A percentile compares a stretch with the other conserved stretches of the same genome.
Conservation (phyloP, 2,888 invertebrate species). For the Ptycholaimellus sp. region DNA sequence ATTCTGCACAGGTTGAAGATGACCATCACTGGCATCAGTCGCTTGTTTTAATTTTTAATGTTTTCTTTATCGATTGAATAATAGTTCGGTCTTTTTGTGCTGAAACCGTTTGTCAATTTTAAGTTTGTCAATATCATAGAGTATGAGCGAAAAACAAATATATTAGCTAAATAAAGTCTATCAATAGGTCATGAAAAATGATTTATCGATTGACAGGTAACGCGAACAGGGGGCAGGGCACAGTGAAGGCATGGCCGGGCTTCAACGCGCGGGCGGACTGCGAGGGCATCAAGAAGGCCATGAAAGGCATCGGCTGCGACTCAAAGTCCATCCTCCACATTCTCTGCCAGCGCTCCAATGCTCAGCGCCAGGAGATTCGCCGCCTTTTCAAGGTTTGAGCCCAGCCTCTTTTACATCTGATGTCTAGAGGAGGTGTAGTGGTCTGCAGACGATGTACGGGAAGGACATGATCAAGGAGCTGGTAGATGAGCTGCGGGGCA, state of each 20-base stretch:
- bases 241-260: constrained; percentile 2
- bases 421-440: constrained; percentile 23
- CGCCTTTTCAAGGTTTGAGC: constrained; percentile 3
- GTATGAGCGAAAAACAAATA: no score
- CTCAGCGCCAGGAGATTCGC: constrained; percentile 57
- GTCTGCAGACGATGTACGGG: constrained; percentile 64
- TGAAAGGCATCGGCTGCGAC: constrained; percentile 24
- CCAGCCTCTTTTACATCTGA: neutral
- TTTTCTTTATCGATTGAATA: no score
- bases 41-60: no score
- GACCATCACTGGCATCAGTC: no score
- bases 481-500: constrained; percentile 19
- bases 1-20: no score
- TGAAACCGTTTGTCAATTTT: no score
- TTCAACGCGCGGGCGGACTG: constrained; percentile 16
- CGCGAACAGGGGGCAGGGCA: constrained; percentile 1
- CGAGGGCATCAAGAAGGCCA: constrained; percentile 19
- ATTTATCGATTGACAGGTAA: constrained; percentile 1
- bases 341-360: constrained; percentile 52
- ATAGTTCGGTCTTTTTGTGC: no score
- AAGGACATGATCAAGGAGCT: constrained; percentile 35
- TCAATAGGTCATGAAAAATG: no score
- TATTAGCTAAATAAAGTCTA: no score
- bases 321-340: constrained; percentile 29
- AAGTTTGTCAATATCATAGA: no score